Percentiles rank a stretch among this genome's conserved stretches.
Conservation (phyloP, 1,140 invertebrate genomes). For the Plectrocnemia conspersa region DNA sequence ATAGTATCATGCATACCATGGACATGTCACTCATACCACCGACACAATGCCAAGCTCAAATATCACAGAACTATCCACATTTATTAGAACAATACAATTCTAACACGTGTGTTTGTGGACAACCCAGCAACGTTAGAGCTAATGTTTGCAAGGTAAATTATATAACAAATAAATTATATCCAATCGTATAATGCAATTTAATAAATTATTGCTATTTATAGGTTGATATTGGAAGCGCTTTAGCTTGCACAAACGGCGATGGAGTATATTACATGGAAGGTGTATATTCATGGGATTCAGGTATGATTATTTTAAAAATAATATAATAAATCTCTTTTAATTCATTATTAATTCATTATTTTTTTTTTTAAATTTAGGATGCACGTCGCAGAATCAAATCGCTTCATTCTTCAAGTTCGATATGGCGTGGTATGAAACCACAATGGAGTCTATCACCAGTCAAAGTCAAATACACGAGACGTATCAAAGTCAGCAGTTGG, state of each 20-base stretch:
- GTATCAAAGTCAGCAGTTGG: background rate
- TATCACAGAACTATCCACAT: conserved; percentile 50
- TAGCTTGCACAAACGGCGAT: conserved; percentile 68
- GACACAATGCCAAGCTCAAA: conserved; percentile 56
- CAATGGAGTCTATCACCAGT: conserved; percentile 36
- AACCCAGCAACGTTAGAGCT: conserved; percentile 47
- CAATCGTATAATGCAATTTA: background rate
- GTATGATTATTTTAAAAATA: conserved; percentile 36
- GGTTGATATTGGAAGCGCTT: conserved; percentile 71
- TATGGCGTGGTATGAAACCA: conserved; percentile 49
- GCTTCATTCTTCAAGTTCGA: conserved; percentile 51
- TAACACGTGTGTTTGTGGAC: conserved; percentile 51
- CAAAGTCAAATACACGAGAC: conserved; percentile 3
- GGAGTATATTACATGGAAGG: conserved; percentile 66
- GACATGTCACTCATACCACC: conserved; percentile 60
- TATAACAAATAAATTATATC: background rate
- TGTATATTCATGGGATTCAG: conserved; percentile 70
- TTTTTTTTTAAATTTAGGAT: conserved; percentile 38
- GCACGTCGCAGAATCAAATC: conserved; percentile 45
- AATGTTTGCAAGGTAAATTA: conserved; percentile 51
- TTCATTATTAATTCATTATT: conserved; percentile 7
- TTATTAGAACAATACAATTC: conserved; percentile 48
- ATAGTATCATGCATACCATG: conserved; percentile 69
- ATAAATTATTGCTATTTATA: conserved; percentile 39
- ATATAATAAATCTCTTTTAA: conserved; percentile 9